phyloP scores from a whole-genome alignment of 2,888 invertebrate species.

The Lycophotia porphyrea region DNA sequence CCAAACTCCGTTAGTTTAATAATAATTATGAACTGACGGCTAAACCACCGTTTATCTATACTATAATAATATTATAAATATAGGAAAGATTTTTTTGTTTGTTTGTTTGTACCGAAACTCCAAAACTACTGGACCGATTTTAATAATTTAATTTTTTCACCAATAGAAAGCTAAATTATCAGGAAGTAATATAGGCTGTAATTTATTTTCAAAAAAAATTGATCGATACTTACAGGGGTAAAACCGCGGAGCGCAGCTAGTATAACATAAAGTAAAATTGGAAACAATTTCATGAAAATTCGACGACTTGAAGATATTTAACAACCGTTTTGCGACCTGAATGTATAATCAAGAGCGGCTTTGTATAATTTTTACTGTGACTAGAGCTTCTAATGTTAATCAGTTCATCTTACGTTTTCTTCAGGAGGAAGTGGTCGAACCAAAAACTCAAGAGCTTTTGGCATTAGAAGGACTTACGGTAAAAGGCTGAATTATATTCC shows the following conservation, averaged over 20 bases:
- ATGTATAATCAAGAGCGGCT: slow-evolving; percentile 56
- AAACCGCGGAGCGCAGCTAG: too few species aligned
- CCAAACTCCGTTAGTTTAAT: background rate
- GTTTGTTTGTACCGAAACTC: too few species aligned
- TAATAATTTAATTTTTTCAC: too few species aligned
- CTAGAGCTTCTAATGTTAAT: slow-evolving; percentile 26
- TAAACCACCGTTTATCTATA: slow-evolving; percentile 13
- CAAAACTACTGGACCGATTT: too few species aligned
- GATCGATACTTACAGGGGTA: too few species aligned
- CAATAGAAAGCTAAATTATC: too few species aligned
- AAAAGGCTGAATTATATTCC: background rate
- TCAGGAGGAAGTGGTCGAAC: background rate
- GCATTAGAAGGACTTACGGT: background rate
- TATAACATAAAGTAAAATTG: slow-evolving; percentile 42
- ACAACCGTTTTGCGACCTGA: slow-evolving; percentile 54
- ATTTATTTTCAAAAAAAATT: too few species aligned
- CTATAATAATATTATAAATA: too few species aligned
- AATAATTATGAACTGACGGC: slow-evolving; percentile 11
- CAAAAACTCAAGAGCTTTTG: slow-evolving; percentile 20
- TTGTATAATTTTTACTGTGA: slow-evolving; percentile 43
- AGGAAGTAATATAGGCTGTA: too few species aligned
- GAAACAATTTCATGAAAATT: slow-evolving; percentile 62
- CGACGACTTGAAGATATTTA: slow-evolving; percentile 43
- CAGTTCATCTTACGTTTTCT: slow-evolving; percentile 24
- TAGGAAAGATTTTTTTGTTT: too few species aligned